Conservation (phyloP, 2,113 vertebrate species). For the Scolopax mira region DNA sequence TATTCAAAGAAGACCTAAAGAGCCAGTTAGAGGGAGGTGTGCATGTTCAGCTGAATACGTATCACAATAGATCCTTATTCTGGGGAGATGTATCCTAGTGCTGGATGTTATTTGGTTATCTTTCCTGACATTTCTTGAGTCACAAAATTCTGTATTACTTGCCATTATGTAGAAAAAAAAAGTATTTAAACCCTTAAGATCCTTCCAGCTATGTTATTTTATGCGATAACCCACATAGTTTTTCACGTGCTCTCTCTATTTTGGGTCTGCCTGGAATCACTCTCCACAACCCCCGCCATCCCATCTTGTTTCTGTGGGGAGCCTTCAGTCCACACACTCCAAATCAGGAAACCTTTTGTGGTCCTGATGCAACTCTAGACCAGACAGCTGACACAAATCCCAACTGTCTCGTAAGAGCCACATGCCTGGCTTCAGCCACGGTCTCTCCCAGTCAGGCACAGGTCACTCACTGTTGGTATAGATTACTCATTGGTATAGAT, state of each 20-base stretch:
- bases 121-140: background rate
- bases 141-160: background rate
- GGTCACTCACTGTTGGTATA: background rate
- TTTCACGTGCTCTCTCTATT: background rate
- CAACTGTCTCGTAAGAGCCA: background rate
- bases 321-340: background rate
- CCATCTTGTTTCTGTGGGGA: background rate
- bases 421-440: background rate
- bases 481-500: too few species aligned
- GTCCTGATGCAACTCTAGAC: background rate
- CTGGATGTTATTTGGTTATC: background rate
- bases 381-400: background rate
- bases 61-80: background rate
- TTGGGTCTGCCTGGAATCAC: background rate
- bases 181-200: background rate
- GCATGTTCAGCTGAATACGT: background rate
- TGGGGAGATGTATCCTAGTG: accelerated
- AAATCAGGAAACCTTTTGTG: background rate
- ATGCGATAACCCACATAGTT: accelerated
- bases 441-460: background rate
- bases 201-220: background rate
- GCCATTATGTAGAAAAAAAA: background rate
- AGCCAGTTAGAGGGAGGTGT: background rate
- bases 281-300: background rate
- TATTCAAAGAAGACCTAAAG: background rate